Conservation (phyloP, 2,888 invertebrate genomes). For the Cosmia pyralina region DNA sequence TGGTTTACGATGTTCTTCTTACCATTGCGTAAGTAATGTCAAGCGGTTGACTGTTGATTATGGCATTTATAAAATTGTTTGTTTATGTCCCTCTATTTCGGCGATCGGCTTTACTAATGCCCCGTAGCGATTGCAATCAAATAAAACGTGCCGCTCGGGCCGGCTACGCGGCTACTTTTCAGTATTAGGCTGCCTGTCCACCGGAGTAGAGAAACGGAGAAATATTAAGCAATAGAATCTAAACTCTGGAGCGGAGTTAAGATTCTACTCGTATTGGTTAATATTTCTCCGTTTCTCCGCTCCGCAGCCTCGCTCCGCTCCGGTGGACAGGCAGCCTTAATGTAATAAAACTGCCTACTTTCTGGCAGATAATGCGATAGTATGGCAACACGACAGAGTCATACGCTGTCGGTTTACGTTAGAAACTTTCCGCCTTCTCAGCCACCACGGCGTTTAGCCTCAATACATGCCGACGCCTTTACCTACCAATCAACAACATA, state of each 20-base stretch:
- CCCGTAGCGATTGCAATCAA: conserved; percentile 41
- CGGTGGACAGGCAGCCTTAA: no score
- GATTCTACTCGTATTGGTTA: no score
- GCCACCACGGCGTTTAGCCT: conserved; percentile 66
- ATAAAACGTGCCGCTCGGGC: conserved; percentile 26
- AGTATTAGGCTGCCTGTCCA: no score
- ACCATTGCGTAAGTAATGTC: conserved; percentile 72
- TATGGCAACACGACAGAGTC: conserved; percentile 39
- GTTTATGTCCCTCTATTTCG: conserved; percentile 57
- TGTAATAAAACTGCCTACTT: conserved; percentile 41
- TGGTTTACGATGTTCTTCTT: conserved; percentile 74
- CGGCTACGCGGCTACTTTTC: conserved; percentile 31
- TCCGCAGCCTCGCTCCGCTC: no score
- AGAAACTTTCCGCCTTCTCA: conserved; percentile 57
- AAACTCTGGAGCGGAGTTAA: no score
- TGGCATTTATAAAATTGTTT: conserved; percentile 64
- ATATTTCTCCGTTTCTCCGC: no score
- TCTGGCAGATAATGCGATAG: conserved; percentile 19
- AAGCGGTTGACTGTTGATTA: conserved; percentile 59
- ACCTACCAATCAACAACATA: conserved; percentile 74
- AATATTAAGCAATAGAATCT: no score
- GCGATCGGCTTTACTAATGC: conserved; percentile 50
- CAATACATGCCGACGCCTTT: conserved; percentile 72
- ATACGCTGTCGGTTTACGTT: conserved; percentile 52
- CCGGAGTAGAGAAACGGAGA: no score